Base-by-base conservation (phyloP, 1,140 invertebrate species). In the Hydropsyche tenuis region DNA sequence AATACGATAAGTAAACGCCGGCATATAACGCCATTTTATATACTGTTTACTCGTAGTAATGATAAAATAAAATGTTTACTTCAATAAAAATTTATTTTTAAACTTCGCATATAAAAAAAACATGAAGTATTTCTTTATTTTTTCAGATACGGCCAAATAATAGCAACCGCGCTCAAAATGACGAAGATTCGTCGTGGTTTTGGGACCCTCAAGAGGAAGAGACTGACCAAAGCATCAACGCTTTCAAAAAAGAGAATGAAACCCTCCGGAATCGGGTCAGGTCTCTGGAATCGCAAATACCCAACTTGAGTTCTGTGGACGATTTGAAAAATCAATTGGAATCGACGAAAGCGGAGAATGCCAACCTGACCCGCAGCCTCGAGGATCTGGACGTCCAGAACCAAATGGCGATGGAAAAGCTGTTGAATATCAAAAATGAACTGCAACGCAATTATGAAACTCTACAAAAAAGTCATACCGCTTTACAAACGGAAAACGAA, bases 371-470 rank as follows among this genome's bases (percentile, higher is more conserved):
- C 4, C 78, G 74, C 5, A 91, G 87, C 73, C 83, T 93, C 27
- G 91, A 92, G 73, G 90, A 93, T 79, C 81, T 94, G 75, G 92
- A 94, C 79, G 84, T 80, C 48, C 91, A 93, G 80, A 90, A 94
- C 79, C 86, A 90, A 74, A 80, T 87, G 74, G 90, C 90, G 0
- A 89, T 92, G 81, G 89, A 90, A 64, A 86, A 87, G 79, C 77
- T 91, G 14, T 78, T 91, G 16, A 79, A 83, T 0, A 78, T 91
- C n/a, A 91, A 90, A 80, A 86, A 86, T 16, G 87, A 90, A 70
- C 78, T 89, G n/a, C 86, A 88, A 63, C 85, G 85, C n/a, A 90
- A 90, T 75, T 85, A 85, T 73, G 87, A 87, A 77, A 79, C 84
- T 12, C 79, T 90, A 0, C 85, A 86, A 78, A 78, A 82, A 18